Evolutionary conservation across 2,888 invertebrate species (phyloP).

Genomic region (Cantharis flavilabris): DNA sequence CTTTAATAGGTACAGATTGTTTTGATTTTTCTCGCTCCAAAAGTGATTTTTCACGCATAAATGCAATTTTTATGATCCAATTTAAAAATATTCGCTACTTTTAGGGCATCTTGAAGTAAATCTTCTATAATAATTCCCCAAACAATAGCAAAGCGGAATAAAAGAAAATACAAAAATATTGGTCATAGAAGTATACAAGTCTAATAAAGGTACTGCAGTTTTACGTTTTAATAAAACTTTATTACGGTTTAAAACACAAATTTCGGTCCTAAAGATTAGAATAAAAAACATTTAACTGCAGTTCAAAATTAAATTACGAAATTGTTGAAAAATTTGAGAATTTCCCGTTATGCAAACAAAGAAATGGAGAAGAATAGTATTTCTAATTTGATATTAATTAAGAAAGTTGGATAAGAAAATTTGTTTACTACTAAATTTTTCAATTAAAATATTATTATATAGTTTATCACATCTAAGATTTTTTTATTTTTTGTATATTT

Average conservation of each 20-base stretch:
- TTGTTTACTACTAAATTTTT: not conserved
- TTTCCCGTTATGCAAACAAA: not conserved
- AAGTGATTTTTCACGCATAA: not conserved
- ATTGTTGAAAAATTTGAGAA: not conserved
- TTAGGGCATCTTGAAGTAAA: not conserved
- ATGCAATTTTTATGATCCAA: not conserved
- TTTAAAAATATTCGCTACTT: not conserved
- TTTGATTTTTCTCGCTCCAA: not conserved
- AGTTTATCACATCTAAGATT: not conserved
- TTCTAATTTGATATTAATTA: not conserved
- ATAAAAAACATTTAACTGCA: constrained; percentile 2
- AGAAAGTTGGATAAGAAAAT: not conserved
- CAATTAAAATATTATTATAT: not conserved
- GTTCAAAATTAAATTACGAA: not conserved
- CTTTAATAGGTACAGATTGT: not conserved
- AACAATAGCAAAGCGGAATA: not conserved
- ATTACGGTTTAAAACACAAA: constrained; percentile 17
- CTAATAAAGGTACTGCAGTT: constrained; percentile 2
- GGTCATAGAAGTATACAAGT: constrained; percentile 1
- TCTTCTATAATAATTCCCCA: constrained; percentile 1
- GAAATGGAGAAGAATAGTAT: not conserved
- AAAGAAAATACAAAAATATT: constrained; percentile 11
- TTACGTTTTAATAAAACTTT: constrained; percentile 19
- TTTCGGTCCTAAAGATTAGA: constrained; percentile 11
- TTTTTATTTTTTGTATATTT: not conserved